Conservation (phyloP, 2,797 vertebrate species). For the Premnoplex brunnescens region DNA sequence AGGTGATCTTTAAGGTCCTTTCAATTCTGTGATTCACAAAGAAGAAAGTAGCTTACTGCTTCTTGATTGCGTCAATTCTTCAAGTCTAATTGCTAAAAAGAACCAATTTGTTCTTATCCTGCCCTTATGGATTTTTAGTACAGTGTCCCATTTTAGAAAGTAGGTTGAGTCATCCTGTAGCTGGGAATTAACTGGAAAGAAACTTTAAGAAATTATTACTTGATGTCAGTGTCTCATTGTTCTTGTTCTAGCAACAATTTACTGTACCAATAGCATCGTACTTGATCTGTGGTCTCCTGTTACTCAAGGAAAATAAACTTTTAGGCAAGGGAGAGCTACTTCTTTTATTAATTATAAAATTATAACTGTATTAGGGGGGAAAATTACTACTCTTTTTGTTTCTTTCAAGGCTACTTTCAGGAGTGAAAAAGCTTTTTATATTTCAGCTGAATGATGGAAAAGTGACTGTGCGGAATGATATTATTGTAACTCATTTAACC, state of each 20-base stretch:
- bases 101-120: neutral
- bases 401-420: slow-evolving; percentile 91
- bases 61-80: neutral
- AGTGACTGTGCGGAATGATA: slow-evolving; percentile 89
- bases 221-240: neutral
- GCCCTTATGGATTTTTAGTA: neutral
- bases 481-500: slow-evolving; percentile 94
- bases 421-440: slow-evolving; percentile 95
- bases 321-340: neutral
- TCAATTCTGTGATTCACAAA: neutral
- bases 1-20: neutral
- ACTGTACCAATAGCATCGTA: fast-evolving
- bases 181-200: neutral
- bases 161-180: neutral
- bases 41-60: neutral
- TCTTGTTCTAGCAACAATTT: neutral
- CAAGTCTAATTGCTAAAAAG: neutral
- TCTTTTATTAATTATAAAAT: neutral
- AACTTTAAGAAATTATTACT: neutral
- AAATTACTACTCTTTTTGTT: neutral
- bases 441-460: slow-evolving; percentile 94
- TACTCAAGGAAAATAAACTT: neutral
- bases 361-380: neutral
- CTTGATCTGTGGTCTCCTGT: neutral
- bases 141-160: neutral